Evolutionary conservation across 2,888 invertebrate genomes (phyloP), one percentile per base, ranked within the genome.

Genomic region (Pseudanteris insignis): DNA sequence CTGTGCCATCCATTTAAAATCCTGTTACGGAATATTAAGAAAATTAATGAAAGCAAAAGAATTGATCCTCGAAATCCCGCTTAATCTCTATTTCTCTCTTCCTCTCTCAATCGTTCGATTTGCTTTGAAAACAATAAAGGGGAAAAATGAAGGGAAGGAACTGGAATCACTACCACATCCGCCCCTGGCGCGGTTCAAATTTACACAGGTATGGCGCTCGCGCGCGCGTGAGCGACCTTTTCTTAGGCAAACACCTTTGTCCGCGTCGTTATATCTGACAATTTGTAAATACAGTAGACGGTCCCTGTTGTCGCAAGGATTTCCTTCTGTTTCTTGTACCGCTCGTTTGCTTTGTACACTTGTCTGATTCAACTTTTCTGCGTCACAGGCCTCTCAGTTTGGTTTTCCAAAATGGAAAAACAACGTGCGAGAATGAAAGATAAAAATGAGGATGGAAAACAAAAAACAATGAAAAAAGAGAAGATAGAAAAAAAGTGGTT

Each of bases 271-370:
- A 50, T 50, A 58, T 58, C 58, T 58, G 51, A 34, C 51, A 59
- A 59, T 59, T 59, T 59, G 51, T 59, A 59, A 59, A 59, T 59
- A 59, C 59, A 32, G 59, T 59, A 53, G 59, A 59, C 32, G 37
- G 4, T 29, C 14, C 40, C 34, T 50, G 59, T 59, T 59, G 41
- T 34, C 51, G 41, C 37, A 59, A 32, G 53, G 47, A 53, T 53
- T 59, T 51, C 51, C 58, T 59, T 59, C 58, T 46, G 58, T 59
- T 58, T 59, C 51, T 51, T 41, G 46, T 58, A 40, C 5, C 25
- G 14, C 9, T 36, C 51, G 41, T 59, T 59, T 59, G 46, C 51
- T 46, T 34, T 46, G 36, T 30, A 46, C 51, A 38, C 44, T 50
- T 41, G 37, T 33, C 18, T 10, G 1, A n/a, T 15, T 37, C 46